These are phyloP conservation scores for Amphiura filiformis DNA, from an alignment of 35 echinoderm and acorn worm species.

Conservation along the genomic window DNA sequence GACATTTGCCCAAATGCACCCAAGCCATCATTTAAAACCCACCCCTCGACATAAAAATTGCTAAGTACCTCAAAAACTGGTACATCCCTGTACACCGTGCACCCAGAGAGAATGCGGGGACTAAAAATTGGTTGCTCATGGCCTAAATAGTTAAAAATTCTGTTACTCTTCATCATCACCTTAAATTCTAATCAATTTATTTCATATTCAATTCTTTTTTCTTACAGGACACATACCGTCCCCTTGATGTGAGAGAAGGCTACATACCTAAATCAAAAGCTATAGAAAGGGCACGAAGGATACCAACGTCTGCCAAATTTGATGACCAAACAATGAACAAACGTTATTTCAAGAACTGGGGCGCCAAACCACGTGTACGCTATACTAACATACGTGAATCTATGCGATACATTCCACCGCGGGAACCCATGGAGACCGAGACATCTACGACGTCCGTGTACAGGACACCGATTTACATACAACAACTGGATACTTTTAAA, in stretches of 20 bases:
- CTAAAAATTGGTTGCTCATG: too few relatives aligned
- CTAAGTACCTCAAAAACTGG: too few relatives aligned
- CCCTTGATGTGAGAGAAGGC: slow-evolving; percentile 42
- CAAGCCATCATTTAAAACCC: too few relatives aligned
- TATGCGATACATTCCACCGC: slow-evolving; percentile 62
- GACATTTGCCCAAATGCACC: too few relatives aligned
- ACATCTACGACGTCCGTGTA: slow-evolving; percentile 56
- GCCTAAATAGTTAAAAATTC: too few relatives aligned
- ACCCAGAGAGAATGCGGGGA: too few relatives aligned
- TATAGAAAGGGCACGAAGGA: neutral
- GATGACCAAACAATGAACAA: slow-evolving; percentile 92
- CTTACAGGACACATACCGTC: slow-evolving; percentile 61
- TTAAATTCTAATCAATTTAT: too few relatives aligned
- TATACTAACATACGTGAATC: slow-evolving; percentile 83
- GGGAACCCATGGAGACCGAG: slow-evolving; percentile 53
- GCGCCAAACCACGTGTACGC: slow-evolving; percentile 68
- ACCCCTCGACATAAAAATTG: too few relatives aligned
- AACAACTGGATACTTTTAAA: slow-evolving; percentile 46
- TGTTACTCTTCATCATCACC: too few relatives aligned
- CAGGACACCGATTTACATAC: slow-evolving; percentile 28
- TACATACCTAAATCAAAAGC: slow-evolving; percentile 41
- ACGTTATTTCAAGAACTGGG: slow-evolving; percentile 89
- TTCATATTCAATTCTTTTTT: too few relatives aligned
- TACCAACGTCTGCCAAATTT: slow-evolving; percentile 59
- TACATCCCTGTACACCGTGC: too few relatives aligned